phyloP scores from a whole-genome alignment of 2,888 invertebrate species.

The Lacanobia wlatinum region DNA sequence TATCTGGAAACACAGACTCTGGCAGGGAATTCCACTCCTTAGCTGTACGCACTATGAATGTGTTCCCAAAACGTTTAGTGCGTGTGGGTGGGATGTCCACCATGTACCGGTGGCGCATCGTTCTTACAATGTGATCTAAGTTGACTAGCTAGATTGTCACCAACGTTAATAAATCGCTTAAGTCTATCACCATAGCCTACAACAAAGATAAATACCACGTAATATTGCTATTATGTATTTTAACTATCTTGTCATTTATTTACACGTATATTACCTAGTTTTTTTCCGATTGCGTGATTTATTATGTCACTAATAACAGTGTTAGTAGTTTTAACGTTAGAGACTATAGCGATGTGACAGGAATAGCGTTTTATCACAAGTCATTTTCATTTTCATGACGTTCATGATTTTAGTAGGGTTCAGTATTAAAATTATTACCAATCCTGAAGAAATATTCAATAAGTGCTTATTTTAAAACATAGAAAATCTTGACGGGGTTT shows the following conservation, averaged over 20 bases:
- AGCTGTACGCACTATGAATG: too few species aligned
- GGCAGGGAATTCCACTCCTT: too few species aligned
- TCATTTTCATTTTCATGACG: neutral
- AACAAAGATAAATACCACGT: slow-evolving; percentile 10
- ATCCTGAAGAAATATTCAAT: too few species aligned
- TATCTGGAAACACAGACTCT: too few species aligned
- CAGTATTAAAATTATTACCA: neutral
- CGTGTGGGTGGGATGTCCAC: too few species aligned
- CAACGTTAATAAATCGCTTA: neutral
- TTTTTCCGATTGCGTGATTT: slow-evolving; percentile 44
- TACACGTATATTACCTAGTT: slow-evolving; percentile 2
- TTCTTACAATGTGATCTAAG: too few species aligned
- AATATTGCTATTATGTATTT: slow-evolving; percentile 20
- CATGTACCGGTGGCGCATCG: too few species aligned
- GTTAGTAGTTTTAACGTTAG: neutral
- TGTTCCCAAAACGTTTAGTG: too few species aligned
- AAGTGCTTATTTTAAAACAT: too few species aligned
- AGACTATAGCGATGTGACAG: neutral
- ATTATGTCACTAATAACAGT: slow-evolving; percentile 11
- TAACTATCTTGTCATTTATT: slow-evolving; percentile 30
- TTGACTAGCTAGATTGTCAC: neutral
- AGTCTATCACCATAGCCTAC: slow-evolving; percentile 8
- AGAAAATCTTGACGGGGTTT: too few species aligned
- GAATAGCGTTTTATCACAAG: slow-evolving; percentile 1
- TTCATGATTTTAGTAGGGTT: neutral